phyloP scores from a whole-genome alignment of 1,140 invertebrate species.

The Nomia melanderi region DNA sequence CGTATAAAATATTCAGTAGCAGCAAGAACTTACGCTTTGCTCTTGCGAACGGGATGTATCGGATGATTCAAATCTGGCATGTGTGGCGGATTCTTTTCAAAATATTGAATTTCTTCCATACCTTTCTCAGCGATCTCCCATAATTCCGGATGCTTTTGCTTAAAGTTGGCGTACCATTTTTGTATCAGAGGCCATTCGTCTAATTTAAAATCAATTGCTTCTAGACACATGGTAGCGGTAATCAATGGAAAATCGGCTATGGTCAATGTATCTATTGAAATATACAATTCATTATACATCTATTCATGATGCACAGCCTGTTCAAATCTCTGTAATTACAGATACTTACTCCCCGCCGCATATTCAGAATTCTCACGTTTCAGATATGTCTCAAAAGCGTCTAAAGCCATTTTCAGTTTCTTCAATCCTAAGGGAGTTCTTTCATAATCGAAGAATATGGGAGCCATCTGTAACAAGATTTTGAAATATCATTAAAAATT shows the following conservation, averaged over 20 bases:
- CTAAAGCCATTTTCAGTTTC: conserved; percentile 84
- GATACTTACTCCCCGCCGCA: conserved; percentile 82
- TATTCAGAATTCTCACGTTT: conserved; percentile 83
- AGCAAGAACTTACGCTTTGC: background rate
- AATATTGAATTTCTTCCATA: conserved; percentile 85
- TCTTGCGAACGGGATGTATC: conserved; percentile 85
- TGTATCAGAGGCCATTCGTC: conserved; percentile 79
- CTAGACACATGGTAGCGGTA: conserved; percentile 86
- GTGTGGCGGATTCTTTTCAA: conserved; percentile 86
- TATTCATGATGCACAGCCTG: too few relatives aligned
- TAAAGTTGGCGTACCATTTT: conserved; percentile 87
- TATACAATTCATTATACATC: background rate
- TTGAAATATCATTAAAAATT: conserved; percentile 24
- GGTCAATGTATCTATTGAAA: conserved; percentile 83
- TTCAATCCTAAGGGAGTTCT: conserved; percentile 84
- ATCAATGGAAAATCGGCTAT: conserved; percentile 88
- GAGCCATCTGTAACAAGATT: conserved; percentile 81
- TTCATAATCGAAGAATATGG: conserved; percentile 88
- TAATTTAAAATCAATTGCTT: conserved; percentile 85
- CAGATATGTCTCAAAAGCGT: conserved; percentile 86
- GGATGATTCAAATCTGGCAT: conserved; percentile 85
- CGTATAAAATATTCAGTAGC: too few relatives aligned
- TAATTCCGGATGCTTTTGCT: conserved; percentile 84
- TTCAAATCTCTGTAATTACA: background rate
- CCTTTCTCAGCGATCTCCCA: conserved; percentile 86